These are phyloP conservation scores for Heteromormyrus szaboi DNA, from an alignment of 2,797 vertebrate genomes.

Conservation along the genomic window DNA sequence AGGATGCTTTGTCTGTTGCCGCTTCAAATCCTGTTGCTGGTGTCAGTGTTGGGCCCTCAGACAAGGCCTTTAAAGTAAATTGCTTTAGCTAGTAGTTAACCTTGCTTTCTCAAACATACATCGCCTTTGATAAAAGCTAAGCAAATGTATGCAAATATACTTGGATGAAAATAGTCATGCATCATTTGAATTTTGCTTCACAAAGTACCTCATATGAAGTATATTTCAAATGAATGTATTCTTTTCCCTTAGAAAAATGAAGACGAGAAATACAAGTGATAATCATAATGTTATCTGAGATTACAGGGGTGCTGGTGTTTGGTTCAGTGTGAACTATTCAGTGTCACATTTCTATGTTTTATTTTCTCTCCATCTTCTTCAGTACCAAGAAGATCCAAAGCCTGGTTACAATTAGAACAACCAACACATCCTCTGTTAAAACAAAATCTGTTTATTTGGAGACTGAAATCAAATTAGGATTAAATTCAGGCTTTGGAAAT, in stretches of 20 bases:
- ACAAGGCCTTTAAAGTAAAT: background rate
- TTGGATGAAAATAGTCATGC: background rate
- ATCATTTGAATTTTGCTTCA: background rate
- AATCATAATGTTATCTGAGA: background rate
- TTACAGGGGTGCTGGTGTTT: background rate
- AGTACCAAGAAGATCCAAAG: slow-evolving; percentile 37
- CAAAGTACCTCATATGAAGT: background rate
- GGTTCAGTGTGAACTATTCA: background rate
- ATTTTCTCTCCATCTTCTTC: background rate
- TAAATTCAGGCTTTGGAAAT: background rate
- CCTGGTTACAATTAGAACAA: slow-evolving; percentile 47
- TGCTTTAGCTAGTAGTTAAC: background rate
- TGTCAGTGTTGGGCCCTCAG: background rate
- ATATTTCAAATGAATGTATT: background rate
- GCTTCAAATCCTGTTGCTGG: background rate
- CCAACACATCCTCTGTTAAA: slow-evolving; percentile 35
- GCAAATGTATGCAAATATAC: background rate
- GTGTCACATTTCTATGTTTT: background rate
- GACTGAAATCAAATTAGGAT: background rate
- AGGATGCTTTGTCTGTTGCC: background rate
- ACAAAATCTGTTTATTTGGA: slow-evolving; percentile 18
- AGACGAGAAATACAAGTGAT: background rate
- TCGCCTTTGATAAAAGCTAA: background rate
- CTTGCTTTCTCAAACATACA: background rate
- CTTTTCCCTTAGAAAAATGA: background rate